Base-by-base conservation (phyloP, 2,113 vertebrate genomes). In the Diadophis punctatus region DNA sequence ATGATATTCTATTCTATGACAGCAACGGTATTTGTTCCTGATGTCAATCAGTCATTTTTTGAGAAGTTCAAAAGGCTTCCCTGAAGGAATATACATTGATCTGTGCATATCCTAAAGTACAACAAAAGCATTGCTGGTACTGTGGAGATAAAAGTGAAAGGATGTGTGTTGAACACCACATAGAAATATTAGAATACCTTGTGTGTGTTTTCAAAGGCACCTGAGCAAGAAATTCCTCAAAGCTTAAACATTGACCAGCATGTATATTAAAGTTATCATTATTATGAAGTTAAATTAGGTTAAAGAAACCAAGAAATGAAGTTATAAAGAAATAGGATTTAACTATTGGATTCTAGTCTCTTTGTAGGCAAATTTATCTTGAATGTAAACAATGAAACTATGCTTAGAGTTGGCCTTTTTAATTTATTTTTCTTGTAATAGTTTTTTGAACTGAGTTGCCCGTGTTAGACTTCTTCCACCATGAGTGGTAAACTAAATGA, bases 41-140 rank as follows among this genome's bases (percentile, higher is more conserved):
- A 94, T 97, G 95, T 96, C 97, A 97, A 93, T 97, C 93, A 96
- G 94, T 96, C 91, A 93, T 95, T 93, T 95, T 97, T 95, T 97
- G 90, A 95, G 94, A 93, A n/a, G 94, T 97, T 97, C 94, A 96
- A 97, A 97, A 96, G 95, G 16, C 94, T 96, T 97, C 95, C 95
- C 95, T 97, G 94, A 96, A 98, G 95, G 95, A 97, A 96, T 96
- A 94, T 95, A 89, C 95, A 96, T 96, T 97, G 96, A 97, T 97
- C 97, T 97, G 89, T 95, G 94, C 93, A 95, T 96, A 96, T 92
- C 95, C 93, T 92, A 96, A 97, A 97, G 97, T 97, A 95, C 93
- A 96, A 93, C 91, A 96, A 94, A 97, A 96, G 92, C 55, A 93
- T 93, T 96, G 95, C 95, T 97, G 90, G 46, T 96, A 93, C 95